These are phyloP conservation scores for Poecilia gillii DNA, from an alignment of 2,797 vertebrate genomes.

Conservation along the genomic window DNA sequence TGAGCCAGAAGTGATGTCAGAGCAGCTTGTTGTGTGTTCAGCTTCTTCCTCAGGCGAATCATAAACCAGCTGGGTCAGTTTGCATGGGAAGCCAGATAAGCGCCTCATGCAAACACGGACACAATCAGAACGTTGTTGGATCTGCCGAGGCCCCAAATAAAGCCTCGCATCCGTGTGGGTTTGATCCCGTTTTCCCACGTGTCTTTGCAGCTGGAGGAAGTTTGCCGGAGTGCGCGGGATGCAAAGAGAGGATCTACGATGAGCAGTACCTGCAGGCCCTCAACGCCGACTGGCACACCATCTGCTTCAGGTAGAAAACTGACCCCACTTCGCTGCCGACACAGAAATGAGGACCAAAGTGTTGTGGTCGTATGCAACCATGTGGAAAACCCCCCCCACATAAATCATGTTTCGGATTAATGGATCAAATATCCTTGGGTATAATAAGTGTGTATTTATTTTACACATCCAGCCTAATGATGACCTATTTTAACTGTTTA, in stretches of 20 bases:
- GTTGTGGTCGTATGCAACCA: neutral
- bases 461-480: neutral
- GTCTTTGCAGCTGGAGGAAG: slow-evolving; percentile 80
- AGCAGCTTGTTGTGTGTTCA: slow-evolving; percentile 4
- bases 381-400: neutral
- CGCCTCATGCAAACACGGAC: slow-evolving; percentile 17
- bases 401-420: neutral
- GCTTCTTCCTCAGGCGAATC: neutral
- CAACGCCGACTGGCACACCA: slow-evolving; percentile 89
- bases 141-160: neutral
- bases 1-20: neutral
- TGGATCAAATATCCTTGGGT: neutral
- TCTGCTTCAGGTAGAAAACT: slow-evolving; percentile 91
- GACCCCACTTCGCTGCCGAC: neutral
- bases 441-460: neutral
- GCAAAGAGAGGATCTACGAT: slow-evolving; percentile 92
- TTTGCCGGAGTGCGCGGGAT: slow-evolving; percentile 93
- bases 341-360: neutral
- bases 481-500: neutral
- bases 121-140: slow-evolving; percentile 7
- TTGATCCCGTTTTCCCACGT: slow-evolving; percentile 15
- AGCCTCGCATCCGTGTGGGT: neutral
- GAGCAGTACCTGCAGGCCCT: slow-evolving; percentile 97
- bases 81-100: slow-evolving; percentile 25
- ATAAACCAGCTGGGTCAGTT: slow-evolving; percentile 29